Base-by-base conservation (phyloP, 2,888 invertebrate species). In the Dione vanillae region DNA sequence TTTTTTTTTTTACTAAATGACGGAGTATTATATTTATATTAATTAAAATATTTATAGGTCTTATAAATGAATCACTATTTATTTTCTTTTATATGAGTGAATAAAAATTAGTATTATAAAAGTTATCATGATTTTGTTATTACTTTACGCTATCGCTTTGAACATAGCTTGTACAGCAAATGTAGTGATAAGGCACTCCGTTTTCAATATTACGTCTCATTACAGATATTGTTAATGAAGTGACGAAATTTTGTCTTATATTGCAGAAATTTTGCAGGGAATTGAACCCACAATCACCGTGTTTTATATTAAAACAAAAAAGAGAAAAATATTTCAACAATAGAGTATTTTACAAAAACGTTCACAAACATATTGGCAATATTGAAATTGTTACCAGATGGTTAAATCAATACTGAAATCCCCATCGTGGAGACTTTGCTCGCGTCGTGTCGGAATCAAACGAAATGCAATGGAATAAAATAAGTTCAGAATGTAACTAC, bases 381-480 rank as follows among this genome's bases (percentile, higher is more conserved):
- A 45, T 61, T 45, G 61, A 45, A 61, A 45, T 45, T 27, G n/a
- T 61, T 16, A 43, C 45, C 61, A 43, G 61, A n/a, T 61, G 45
- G 43, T 61, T 61, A 27, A 61, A 12, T n/a, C 10, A 45, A 61
- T 61, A 61, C 14, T 43, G n/a, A 16, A 43, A 61, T 27, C 43
- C 59, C 20, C 20, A 45, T 61, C 16, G 10, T 14, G 45, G 45
- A 35, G 43, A 45, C 11, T 45, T n/a, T 6, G 12, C 43, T 9
- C 59, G 27, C n/a, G 16, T 11, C 27, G 7, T 43, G 45, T 43
- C n/a, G 27, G 45, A 61, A 45, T 27, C 27, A 27, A 56, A 40
- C 11, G 40, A 61, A 61, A 61, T 45, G 45, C 45, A 61, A 27
- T 43, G 59, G 27, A 35, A 45, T 61, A 45, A 61, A 61, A 16